These are phyloP conservation scores for Ctenopoma multispine DNA, from an alignment of 2,797 vertebrate species.

Conservation along the genomic window DNA sequence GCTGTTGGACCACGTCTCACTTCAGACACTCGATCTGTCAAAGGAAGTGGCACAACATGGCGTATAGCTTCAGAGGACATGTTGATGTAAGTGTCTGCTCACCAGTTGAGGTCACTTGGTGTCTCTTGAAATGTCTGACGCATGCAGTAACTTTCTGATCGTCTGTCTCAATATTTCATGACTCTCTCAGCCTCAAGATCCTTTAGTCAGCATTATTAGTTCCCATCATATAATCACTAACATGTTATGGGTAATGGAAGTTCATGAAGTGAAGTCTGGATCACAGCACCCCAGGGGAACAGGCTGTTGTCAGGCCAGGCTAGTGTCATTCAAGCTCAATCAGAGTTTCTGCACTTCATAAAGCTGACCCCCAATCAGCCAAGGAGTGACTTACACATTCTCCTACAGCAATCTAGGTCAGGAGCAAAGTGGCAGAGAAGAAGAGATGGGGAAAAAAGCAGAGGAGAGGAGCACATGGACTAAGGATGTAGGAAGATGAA, in stretches of 20 bases:
- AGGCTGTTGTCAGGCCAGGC: slow-evolving; percentile 40
- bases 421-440: slow-evolving; percentile 18
- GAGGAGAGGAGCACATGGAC: background rate
- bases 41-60: too few species aligned
- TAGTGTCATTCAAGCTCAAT: slow-evolving; percentile 8
- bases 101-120: too few species aligned
- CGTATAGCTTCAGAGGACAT: background rate
- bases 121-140: background rate
- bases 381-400: slow-evolving; percentile 40
- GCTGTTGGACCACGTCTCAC: background rate
- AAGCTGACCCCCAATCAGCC: slow-evolving; percentile 40
- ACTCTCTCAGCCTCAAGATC: background rate
- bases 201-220: slow-evolving; percentile 16
- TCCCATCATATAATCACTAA: slow-evolving; percentile 20
- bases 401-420: slow-evolving; percentile 39
- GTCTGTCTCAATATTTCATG: background rate
- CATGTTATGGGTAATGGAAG: slow-evolving; percentile 12
- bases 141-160: background rate
- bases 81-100: background rate
- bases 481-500: background rate
- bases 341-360: slow-evolving; percentile 43
- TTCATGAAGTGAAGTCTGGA: slow-evolving; percentile 3
- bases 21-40: background rate
- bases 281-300: slow-evolving; percentile 7
- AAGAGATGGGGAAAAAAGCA: background rate